Evolutionary conservation across 1,140 invertebrate genomes (phyloP), one percentile per base, ranked within the genome.

Genomic region (Pantala flavescens): DNA sequence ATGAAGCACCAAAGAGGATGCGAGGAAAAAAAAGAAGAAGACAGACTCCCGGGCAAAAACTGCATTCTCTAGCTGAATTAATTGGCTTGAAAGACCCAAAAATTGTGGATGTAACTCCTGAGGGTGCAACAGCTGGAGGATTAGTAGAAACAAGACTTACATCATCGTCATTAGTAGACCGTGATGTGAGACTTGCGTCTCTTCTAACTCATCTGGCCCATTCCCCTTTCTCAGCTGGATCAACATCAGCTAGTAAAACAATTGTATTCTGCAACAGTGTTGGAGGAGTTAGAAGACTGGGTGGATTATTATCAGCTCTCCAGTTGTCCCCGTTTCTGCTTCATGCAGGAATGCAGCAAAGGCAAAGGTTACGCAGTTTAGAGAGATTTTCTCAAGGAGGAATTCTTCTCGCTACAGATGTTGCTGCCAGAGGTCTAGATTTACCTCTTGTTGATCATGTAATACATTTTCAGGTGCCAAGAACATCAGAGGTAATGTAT

Each of bases 261-360:
- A 87, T 99, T 42, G 90, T 99, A n/a, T 99, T 99, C 84, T 96
- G 94, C 79, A 99, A 99, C 84, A 97, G 95, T 73, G 98, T 98
- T 75, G 93, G 95, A 74, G 96, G 95, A 83, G 93, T 98, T 0
- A 84, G 94, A 75, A 85, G 94, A 75, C 84, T 99, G 70, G 87
- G 91, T 0, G 93, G 91, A 74, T 82, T 99, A 23, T 90, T 99
- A 49, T 87, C 84, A 0, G 82, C 95, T 75, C 85, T 99, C 3
- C 84, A 92, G 73, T 91, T 90, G 80, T 85, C 88, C 72, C 91
- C 96, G 2, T 83, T 97, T 71, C 89, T 95, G 0, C 81, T 99
- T 0, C 97, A 99, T 84, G 95, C 97, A 0, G 93, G 90, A 78
- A 98, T 99, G 97, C 90, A 93, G 70, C 98, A 99, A 80, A 89